These are phyloP conservation scores for Cyprinus carpio DNA, from an alignment of 2,113 vertebrate species.

Conservation along the genomic window DNA sequence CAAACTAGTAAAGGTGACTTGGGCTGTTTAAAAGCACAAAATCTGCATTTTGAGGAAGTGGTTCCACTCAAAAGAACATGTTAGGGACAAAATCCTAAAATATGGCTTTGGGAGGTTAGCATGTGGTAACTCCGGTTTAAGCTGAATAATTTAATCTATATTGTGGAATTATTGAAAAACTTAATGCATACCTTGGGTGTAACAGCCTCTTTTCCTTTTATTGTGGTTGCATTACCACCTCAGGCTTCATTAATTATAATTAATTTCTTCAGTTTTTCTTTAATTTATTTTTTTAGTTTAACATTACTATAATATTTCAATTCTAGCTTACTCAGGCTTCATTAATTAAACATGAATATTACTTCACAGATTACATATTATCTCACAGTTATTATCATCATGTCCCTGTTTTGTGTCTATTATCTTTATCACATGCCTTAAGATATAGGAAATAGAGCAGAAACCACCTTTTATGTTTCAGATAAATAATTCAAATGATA, in stretches of 20 bases:
- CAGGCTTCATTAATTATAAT: slow-evolving; percentile 12
- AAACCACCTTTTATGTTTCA: not conserved
- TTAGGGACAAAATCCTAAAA: not conserved
- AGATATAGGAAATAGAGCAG: not conserved
- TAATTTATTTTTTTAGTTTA: not conserved
- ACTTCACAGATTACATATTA: not conserved
- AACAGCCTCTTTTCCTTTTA: not conserved
- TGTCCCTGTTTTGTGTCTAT: not conserved
- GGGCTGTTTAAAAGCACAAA: not conserved
- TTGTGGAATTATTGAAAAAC: slow-evolving; percentile 13
- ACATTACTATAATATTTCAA: not conserved
- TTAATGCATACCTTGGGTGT: not conserved
- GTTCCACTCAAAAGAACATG: not conserved
- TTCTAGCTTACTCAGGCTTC: no score
- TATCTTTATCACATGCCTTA: slow-evolving; percentile 4
- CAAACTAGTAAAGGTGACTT: not conserved
- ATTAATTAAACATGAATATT: no score
- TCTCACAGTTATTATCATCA: not conserved
- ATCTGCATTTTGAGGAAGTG: not conserved
- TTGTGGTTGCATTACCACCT: slow-evolving; percentile 6
- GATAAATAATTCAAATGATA: slow-evolving; percentile 31
- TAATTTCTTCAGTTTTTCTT: slow-evolving; percentile 5
- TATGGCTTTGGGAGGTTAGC: not conserved
- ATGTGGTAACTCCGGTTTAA: not conserved
- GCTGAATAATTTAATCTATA: not conserved